These are phyloP conservation scores for Synanthedon formicaeformis DNA, from an alignment of 2,888 invertebrate genomes.

Conservation along the genomic window DNA sequence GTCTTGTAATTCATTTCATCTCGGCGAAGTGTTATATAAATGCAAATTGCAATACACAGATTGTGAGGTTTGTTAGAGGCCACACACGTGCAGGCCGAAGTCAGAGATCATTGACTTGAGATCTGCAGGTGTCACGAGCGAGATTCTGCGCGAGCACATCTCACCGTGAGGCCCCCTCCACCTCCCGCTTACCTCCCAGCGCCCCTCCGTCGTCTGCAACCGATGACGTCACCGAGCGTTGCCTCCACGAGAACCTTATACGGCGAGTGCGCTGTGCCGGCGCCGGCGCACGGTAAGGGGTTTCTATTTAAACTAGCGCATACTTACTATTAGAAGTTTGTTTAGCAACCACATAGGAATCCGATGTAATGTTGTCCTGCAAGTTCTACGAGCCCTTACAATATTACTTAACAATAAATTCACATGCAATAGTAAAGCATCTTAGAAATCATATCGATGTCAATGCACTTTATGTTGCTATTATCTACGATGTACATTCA, in stretches of 20 bases:
- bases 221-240: slow-evolving; percentile 30
- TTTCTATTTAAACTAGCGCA: slow-evolving; percentile 4
- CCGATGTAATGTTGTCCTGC: slow-evolving; percentile 4
- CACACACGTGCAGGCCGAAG: slow-evolving; percentile 9
- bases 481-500: too few species aligned
- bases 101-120: slow-evolving; percentile 30
- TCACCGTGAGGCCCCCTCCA: slow-evolving; percentile 7
- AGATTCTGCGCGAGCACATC: slow-evolving; percentile 16
- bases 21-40: neutral
- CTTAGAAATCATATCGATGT: neutral
- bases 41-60: neutral
- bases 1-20: neutral
- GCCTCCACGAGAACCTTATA: slow-evolving; percentile 26
- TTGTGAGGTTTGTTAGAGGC: neutral
- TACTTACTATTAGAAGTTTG: slow-evolving; percentile 1
- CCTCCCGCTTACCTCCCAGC: neutral
- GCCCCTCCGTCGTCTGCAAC: too few species aligned
- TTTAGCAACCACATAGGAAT: neutral
- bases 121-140: slow-evolving; percentile 25
- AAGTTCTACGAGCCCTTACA: slow-evolving; percentile 1
- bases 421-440: too few species aligned
- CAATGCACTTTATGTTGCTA: neutral
- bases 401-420: too few species aligned
- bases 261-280: slow-evolving; percentile 9
- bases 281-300: slow-evolving; percentile 13